Base-by-base conservation (phyloP, 2,113 vertebrate species). In the Illadopsis cleaveri region DNA sequence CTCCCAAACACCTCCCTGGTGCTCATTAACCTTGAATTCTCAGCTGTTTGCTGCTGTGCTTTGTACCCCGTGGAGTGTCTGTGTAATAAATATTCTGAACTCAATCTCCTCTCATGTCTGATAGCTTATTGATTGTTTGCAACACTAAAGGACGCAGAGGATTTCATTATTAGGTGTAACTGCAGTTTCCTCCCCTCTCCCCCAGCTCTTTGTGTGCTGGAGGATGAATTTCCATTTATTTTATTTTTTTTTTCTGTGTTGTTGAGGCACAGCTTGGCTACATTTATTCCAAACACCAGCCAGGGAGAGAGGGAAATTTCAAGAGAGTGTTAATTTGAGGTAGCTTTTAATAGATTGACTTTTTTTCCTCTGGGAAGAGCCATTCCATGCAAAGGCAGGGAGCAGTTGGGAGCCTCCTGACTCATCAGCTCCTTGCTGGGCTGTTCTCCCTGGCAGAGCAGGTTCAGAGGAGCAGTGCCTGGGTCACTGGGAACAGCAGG, bases 61-160 rank as follows among this genome's bases (percentile, higher is more conserved):
- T 92, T 87, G 31, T 58, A 21, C 62, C 85, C 81, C 16, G 35
- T 19, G 25, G 87, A 72, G 91, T 14, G 24, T 8, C 93, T 70
- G 48, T 22, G 6, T 58, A 78, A 86, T 92, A 95, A 96, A 85
- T 62, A 85, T 5, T 64, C 93, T 30, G 76, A 62, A 35, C 64
- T 77, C 85, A 70, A 47, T 93, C 88, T 82, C 64, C 76, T 48
- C 57, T 64, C 69, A 7, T 58, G 66, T 58, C 87, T 82, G 77
- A 81, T 78, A 89, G 73, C 38, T 91, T 86, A 91, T 93, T 87
- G 93, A 94, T 90, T 65, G 33, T 80, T 86, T 89, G 62, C 79
- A 92, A 6, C 80, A 30, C 88, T 28, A 54, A 86, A 91, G 73
- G 53, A 45, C 40, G 33, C 0, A 3, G 61, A 65, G 57, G 40